These are phyloP conservation scores for Oegoconia quadripuncta DNA, from an alignment of 2,888 invertebrate genomes.

Conservation along the genomic window DNA sequence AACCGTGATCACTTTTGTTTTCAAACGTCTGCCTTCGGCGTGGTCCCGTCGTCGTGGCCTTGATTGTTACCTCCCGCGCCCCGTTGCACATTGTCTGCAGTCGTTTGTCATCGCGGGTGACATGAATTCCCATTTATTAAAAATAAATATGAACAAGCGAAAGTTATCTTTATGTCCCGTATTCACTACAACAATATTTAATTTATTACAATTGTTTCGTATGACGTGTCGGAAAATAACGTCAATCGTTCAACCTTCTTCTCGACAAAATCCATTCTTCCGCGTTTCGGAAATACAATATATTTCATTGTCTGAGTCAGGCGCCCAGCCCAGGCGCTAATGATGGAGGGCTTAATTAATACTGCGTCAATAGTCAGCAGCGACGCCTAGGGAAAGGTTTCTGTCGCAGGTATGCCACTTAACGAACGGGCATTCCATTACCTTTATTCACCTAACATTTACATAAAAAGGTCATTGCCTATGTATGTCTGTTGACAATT, in stretches of 20 bases:
- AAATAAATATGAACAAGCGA: constrained; percentile 59
- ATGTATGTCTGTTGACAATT: constrained; percentile 9
- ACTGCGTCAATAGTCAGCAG: constrained; percentile 20
- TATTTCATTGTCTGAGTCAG: constrained; percentile 36
- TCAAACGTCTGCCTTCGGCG: constrained; percentile 40
- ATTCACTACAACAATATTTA: constrained; percentile 34
- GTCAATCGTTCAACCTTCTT: constrained; percentile 46
- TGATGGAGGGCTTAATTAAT: constrained; percentile 36
- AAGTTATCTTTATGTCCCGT: constrained; percentile 40
- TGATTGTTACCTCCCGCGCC: constrained; percentile 53
- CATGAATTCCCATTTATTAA: constrained; percentile 65
- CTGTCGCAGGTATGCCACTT: constrained; percentile 1
- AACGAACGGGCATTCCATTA: constrained; percentile 10
- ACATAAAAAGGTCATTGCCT: constrained; percentile 13
- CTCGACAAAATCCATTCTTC: constrained; percentile 39
- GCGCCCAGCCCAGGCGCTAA: constrained; percentile 37
- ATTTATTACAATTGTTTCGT: constrained; percentile 32
- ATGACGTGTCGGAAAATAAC: constrained; percentile 40
- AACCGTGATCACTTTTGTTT: constrained; percentile 69
- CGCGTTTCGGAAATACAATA: constrained; percentile 36
- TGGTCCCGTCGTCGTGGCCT: constrained; percentile 43
- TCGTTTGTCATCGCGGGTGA: constrained; percentile 49
- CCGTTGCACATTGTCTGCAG: constrained; percentile 52
- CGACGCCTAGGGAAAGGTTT: constrained; percentile 14
- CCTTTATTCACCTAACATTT: constrained; percentile 15